These are phyloP conservation scores for Dyspetes luteomarginatus DNA, from an alignment of 2,888 invertebrate species.

Conservation along the genomic window DNA sequence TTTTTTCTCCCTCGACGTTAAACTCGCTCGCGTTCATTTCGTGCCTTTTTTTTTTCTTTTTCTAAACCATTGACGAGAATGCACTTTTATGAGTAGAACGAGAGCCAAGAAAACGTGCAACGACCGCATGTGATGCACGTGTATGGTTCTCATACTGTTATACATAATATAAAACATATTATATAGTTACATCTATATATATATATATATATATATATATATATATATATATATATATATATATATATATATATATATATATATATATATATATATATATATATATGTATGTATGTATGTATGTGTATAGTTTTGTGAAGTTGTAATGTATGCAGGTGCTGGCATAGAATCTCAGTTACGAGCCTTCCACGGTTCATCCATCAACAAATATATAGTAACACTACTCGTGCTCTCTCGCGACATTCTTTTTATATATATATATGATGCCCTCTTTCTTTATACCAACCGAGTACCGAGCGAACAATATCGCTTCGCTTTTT, in stretches of 20 bases:
- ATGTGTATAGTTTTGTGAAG: conserved; percentile 19
- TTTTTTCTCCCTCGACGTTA: neutral
- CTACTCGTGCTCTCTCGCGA: conserved; percentile 59
- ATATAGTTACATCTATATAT: conserved; percentile 43
- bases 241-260: too few relatives aligned
- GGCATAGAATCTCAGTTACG: conserved; percentile 65
- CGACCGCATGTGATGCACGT: conserved; percentile 18
- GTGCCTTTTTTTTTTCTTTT: conserved; percentile 14
- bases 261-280: conserved; percentile 5
- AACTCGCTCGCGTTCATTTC: conserved; percentile 29
- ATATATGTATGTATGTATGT: neutral
- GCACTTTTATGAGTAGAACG: conserved; percentile 23
- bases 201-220: too few relatives aligned
- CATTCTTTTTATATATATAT: conserved; percentile 55
- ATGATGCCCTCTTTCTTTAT: conserved; percentile 48
- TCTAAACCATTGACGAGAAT: conserved; percentile 37
- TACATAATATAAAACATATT: neutral
- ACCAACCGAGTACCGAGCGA: conserved; percentile 36
- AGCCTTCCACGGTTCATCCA: conserved; percentile 73
- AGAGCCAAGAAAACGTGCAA: conserved; percentile 19
- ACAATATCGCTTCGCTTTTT: conserved; percentile 53
- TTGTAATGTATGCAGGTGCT: conserved; percentile 69
- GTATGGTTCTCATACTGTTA: conserved; percentile 13
- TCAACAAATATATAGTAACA: conserved; percentile 70
- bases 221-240: too few relatives aligned